Conservation (phyloP, 2,797 vertebrate species). For the Otus scops region DNA sequence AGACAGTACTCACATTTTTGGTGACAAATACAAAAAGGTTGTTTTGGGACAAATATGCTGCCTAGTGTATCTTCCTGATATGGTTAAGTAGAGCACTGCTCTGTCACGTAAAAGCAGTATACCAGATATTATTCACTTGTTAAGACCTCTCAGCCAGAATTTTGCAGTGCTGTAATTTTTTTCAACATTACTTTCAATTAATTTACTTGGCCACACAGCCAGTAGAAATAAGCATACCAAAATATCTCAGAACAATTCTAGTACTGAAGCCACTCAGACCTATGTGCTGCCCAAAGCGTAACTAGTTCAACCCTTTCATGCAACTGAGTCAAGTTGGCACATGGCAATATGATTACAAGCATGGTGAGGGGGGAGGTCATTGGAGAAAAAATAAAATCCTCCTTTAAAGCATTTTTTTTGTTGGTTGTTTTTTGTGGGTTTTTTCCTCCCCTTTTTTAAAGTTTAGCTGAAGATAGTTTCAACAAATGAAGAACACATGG, state of each 20-base stretch:
- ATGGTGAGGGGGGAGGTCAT: neutral
- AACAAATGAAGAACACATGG: neutral
- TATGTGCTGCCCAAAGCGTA: neutral
- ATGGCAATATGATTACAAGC: neutral
- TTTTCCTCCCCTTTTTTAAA: neutral
- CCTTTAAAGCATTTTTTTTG: neutral
- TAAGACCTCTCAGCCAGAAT: neutral
- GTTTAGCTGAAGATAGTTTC: neutral
- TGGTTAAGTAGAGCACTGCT: neutral
- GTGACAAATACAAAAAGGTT: neutral
- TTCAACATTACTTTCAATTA: neutral
- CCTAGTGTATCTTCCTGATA: neutral
- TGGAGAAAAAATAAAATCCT: neutral
- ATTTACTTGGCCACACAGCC: neutral
- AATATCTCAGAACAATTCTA: neutral
- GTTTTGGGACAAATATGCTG: neutral
- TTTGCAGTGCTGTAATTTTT: neutral
- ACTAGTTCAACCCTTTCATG: neutral
- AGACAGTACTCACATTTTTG: neutral
- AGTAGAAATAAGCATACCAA: neutral
- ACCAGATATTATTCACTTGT: neutral
- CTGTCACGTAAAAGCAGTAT: neutral
- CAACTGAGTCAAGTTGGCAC: neutral
- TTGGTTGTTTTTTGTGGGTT: neutral
- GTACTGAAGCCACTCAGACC: neutral